Evolutionary conservation across 2,888 invertebrate genomes (phyloP), one percentile per base, ranked within the genome.

Genomic region (Chirona hameri): DNA sequence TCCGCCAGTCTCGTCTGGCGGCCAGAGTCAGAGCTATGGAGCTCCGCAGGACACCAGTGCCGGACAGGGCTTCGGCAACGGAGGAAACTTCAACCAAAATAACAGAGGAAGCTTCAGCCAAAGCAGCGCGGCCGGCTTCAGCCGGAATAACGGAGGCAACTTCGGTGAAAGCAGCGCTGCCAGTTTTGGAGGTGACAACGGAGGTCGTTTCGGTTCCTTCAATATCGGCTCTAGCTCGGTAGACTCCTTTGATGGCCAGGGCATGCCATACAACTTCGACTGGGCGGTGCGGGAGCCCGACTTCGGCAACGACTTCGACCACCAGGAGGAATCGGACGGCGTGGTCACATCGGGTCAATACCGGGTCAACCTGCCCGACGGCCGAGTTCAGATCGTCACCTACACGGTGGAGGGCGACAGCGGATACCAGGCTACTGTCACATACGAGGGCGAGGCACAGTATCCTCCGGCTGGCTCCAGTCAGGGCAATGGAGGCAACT

Each of bases 311-410:
- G 80, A 82, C 79, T 82, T n/a, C n/a, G 21, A 55, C 48, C 65
- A 60, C 10, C 81, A 82, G 79, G 82, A 82, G 79, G 79, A 15
- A 69, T 72, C 72, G 14, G 82, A 82, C 69, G 82, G 82, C 55
- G 48, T 79, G 39, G 24, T 82, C 9, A 79, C 79, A 10, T 79
- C 52, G 48, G 82, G 82, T 15, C 31, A 55, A n/a, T 82, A 80
- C 76, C 18, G 69, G 21, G 82, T 82, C 27, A 57, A 76, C 57
- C 80, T 81, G 57, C 82, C 82, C 29, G 82, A 82, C 79, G 82
- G 82, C 27, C 76, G 82, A n/a, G 79, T 82, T 39, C 82, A 82
- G 57, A 81, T 79, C n/a, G 82, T 82, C 79, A 48, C 80, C 79
- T 82, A 82, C 82, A 82, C 82, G 18, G 82, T 79, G 52, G 69